Evolutionary conservation across 2,113 vertebrate species (phyloP), one percentile per base, ranked within the genome.

Genomic region (Nothocercus julius): DNA sequence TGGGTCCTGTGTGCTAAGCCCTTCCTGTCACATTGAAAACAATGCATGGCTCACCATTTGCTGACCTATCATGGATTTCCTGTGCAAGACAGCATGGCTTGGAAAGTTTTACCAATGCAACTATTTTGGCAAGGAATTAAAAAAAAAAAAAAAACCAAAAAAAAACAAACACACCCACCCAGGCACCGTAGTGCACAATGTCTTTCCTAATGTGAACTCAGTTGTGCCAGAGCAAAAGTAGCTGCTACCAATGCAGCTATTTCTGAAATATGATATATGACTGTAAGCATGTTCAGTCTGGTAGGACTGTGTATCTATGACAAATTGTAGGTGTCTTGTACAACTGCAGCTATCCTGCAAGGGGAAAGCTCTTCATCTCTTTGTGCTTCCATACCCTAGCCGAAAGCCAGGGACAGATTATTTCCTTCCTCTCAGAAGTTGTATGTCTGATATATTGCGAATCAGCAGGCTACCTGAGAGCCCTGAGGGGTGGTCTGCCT

Each of bases 61-160:
- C 78, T 76, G 70, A 47, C 58, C 47, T 82, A 49, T 93, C 73
- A 68, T 2, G 79, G 70, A 74, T 82, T 94, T 96, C 84, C 91
- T 89, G 62, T 87, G 74, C 16, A 13, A 89, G 84, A 25, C 0
- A 0, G 1, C 7, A 38, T 24, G 79, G 62, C 75, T 92, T 92
- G 95, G 89, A 92, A 93, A 92, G 22, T 92, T 84, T 94, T 88
- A 86, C 80, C 34, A 79, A 27, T 47, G 44, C 0, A 0, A 91
- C 74, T 96, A 17, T 93, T 93, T 91, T 36, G 30, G 81, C 84
- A 78, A 61, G 47, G 58, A 87, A 63, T 72, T n/a, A 21, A 47
- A 72, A 32, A 59, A 34, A 42, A 45, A 64, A 34, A 77, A 34
- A 72, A 67, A 62, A 59, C 34, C 40, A 0, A 28, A 19, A 64